Evolutionary conservation across 2,113 vertebrate genomes (phyloP), one percentile per base, ranked within the genome.

Genomic region (Cairina moschata): DNA sequence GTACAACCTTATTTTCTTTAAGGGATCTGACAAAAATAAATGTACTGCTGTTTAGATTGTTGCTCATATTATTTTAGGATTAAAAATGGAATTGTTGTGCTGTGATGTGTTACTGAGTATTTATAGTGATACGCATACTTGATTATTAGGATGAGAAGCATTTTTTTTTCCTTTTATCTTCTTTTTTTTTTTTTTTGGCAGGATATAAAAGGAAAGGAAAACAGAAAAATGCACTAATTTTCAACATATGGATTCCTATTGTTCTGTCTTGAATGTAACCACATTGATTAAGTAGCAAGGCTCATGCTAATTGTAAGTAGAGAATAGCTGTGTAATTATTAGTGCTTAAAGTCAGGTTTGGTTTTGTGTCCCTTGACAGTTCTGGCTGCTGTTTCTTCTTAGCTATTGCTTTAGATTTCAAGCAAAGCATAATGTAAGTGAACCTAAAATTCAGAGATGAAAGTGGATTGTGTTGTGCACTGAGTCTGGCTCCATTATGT

Each of bases 331-430:
- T 91, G 29, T 74, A 73, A 93, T 91, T 88, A 91, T 87, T 62
- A 25, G 38, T 83, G 52, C 68, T 90, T 88, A 46, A 83, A 80
- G 13, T 29, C 54, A 77, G 40, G 42, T 72, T 88, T 91, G 42
- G 20, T 42, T 93, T 94, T 93, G 56, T 78, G 38, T 60, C 31
- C 93, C 76, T 95, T 91, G 83, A 71, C 31, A 72, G 62, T 18
- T 84, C 52, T 84, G 29, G 17, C 5, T 17, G 11, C 17, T 58
- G 7, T 75, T 77, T 80, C 69, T 78, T 83, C 38, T 59, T 65
- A 74, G 29, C 3, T 42, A 32, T 40, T 74, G 48, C 42, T 94
- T 90, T 83, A 38, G 29, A 29, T 90, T 93, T 86, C 56, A 77
- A 88, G 34, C 28, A 78, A 88, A 78, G 31, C 18, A 40, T 50